Evolutionary conservation across 1,140 invertebrate genomes (phyloP), one percentile per base, ranked within the genome.

Genomic region (Zaprionus africanus): DNA sequence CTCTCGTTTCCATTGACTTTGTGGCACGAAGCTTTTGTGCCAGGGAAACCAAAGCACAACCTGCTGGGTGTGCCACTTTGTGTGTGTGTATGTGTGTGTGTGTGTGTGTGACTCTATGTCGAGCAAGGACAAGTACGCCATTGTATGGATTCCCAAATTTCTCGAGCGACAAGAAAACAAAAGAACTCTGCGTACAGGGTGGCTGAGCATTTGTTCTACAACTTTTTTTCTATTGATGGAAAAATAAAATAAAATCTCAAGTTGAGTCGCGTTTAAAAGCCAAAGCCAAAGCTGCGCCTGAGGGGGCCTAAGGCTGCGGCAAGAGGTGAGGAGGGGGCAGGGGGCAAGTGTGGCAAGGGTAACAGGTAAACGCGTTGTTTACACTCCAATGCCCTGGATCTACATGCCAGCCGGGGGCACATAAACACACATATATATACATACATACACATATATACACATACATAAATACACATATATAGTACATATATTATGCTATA

Each of bases 361-460:
- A 53, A 41, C 67, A 63, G 68, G 53, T 71, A 61, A 71, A 71
- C 38, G 53, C 56, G 60, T 51, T 68, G 51, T 61, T 71, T 57
- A 71, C 68, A 63, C 68, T 71, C 38, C 49, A 71, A 57, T 71
- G 68, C 68, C 62, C 56, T 46, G 56, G 49, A 71, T 71, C 51
- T 61, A 54, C 67, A 51, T 46, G 19, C 43, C 38, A 41, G 38
- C 15, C 43, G 17, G 11, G 43, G 7, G 19, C 19, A 51, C 31
- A 31, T 7, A 31, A 1, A 31, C 9, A 31, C 31, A 34, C 1
- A 28, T 6, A 28, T 0, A 26, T 5, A 26, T 24, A 4, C 24
- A 26, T 26, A 26, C 5, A 26, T 5, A 26, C 24, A 4, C 24
- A 26, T 26, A 26, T 26, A 26, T 7, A 28, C 7, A 31, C 6